Percentiles rank a stretch among this genome's conserved stretches.
phyloP scores from a whole-genome alignment of 2,888 invertebrate species.

The Diaperis boleti region DNA sequence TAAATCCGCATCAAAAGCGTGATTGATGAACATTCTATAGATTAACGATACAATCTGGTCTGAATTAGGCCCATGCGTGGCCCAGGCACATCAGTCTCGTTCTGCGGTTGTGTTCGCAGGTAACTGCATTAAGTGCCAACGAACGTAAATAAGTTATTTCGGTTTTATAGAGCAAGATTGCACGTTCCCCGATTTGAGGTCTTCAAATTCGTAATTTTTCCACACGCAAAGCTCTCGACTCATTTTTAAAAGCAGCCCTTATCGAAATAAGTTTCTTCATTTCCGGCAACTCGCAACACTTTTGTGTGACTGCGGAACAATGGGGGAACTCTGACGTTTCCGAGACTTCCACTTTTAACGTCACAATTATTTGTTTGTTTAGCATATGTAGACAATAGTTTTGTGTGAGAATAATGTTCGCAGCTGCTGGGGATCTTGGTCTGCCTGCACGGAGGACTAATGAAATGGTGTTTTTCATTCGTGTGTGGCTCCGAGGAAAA shows the following conservation, averaged over 20 bases:
- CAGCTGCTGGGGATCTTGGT: too few relatives aligned
- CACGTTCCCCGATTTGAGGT: conserved; percentile 15
- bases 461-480: background rate
- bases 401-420: background rate
- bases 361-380: background rate
- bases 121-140: conserved; percentile 18
- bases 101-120: background rate
- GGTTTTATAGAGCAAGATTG: conserved; percentile 31
- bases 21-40: conserved; percentile 28
- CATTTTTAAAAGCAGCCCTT: conserved; percentile 28
- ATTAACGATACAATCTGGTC: conserved; percentile 25
- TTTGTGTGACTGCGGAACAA: background rate
- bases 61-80: conserved; percentile 19
- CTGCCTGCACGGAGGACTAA: too few relatives aligned
- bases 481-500: background rate
- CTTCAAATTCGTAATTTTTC: conserved; percentile 17
- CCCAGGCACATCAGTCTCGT: background rate
- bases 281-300: conserved; percentile 9
- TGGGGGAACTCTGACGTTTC: background rate
- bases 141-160: conserved; percentile 30
- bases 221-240: conserved; percentile 21
- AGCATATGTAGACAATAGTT: background rate
- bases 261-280: conserved; percentile 27
- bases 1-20: too few relatives aligned
- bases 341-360: conserved; percentile 1